phyloP scores from a whole-genome alignment of 2,797 vertebrate genomes.

The Lithobates sylvaticus region DNA sequence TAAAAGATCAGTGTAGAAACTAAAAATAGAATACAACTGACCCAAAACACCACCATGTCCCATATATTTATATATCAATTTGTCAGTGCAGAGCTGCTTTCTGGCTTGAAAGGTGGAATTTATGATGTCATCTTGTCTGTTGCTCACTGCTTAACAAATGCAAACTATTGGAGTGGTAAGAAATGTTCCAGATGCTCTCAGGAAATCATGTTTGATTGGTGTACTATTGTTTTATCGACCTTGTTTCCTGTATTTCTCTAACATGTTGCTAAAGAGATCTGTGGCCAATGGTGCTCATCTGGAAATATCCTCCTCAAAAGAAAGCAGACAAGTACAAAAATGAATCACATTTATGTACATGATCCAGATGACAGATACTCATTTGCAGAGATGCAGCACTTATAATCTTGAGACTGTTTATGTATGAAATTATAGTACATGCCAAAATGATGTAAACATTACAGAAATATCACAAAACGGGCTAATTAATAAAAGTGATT shows the following conservation, averaged over 20 bases:
- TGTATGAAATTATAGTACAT: no score
- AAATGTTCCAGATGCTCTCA: conserved; percentile 48
- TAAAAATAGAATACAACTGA: no score
- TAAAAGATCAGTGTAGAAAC: no score
- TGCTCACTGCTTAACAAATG: conserved; percentile 4
- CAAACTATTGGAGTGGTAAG: conserved; percentile 22
- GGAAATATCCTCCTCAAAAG: conserved; percentile 13
- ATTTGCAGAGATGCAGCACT: no score
- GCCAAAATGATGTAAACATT: no score
- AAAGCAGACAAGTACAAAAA: neutral
- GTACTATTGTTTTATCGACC: conserved; percentile 28
- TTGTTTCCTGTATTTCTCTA: conserved; percentile 46
- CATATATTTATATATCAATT: neutral
- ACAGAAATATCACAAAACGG: no score
- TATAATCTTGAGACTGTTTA: no score
- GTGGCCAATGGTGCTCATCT: neutral
- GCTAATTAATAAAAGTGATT: no score
- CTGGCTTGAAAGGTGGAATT: neutral
- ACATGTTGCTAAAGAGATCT: conserved; percentile 24
- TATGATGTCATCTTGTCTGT: conserved; percentile 10
- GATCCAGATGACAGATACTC: no score
- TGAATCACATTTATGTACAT: no score
- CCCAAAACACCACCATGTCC: no score
- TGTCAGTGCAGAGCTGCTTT: neutral
- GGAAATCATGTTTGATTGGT: conserved; percentile 44